These are phyloP conservation scores for Cepaea nemoralis DNA, from an alignment of 1,140 invertebrate genomes.

Conservation along the genomic window DNA sequence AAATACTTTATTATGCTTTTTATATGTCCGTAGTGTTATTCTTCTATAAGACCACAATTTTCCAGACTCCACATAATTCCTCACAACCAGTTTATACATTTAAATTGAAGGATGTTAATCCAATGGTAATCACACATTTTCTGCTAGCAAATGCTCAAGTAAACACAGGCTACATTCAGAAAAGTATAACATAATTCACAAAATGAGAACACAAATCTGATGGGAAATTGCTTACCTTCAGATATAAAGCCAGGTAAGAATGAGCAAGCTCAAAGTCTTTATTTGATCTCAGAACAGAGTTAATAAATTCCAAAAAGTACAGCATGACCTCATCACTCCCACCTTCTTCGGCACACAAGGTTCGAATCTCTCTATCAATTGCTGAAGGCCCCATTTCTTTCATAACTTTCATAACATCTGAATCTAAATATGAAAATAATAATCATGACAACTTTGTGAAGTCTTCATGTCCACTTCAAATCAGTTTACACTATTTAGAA, in stretches of 20 bases:
- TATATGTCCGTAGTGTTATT: too few species aligned
- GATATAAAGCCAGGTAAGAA: conserved; percentile 90
- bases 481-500: neutral
- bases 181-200: too few species aligned
- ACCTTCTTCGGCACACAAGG: conserved; percentile 80
- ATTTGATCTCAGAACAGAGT: conserved; percentile 81
- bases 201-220: too few species aligned
- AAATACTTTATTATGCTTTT: too few species aligned
- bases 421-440: conserved; percentile 47
- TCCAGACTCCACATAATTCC: too few species aligned
- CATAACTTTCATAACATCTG: conserved; percentile 79
- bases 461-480: conserved; percentile 1
- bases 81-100: too few species aligned
- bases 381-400: conserved; percentile 86
- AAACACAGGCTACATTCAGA: too few species aligned
- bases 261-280: conserved; percentile 92
- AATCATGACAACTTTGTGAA: too few species aligned
- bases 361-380: conserved; percentile 91
- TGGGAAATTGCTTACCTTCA: conserved; percentile 78
- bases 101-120: too few species aligned
- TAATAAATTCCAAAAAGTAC: conserved; percentile 85
- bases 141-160: too few species aligned
- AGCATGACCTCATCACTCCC: conserved; percentile 80
- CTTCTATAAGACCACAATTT: too few species aligned
- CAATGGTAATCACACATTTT: too few species aligned